Base-by-base conservation (phyloP, 1,140 invertebrate genomes). In the Monochamus saltuarius region DNA sequence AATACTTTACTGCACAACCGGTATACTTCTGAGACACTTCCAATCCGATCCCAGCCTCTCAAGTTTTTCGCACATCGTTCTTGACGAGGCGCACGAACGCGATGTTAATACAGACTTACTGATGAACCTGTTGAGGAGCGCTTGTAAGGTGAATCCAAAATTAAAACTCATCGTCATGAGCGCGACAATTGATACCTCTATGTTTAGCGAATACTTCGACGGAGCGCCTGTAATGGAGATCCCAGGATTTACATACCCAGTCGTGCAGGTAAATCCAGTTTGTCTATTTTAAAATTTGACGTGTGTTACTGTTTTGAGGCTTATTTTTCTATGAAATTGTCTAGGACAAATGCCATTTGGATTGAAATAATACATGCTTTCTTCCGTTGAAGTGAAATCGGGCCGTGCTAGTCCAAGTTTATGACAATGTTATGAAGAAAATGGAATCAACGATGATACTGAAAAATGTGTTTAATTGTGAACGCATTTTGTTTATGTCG, bases 31-130 rank as follows among this genome's bases (percentile, higher is more conserved):
- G 22, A 74, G 76, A 65, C 81, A 81, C 67, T 56, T 90, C 7
- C 81, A 84, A 64, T 54, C 39, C 1, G 81, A 84, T 76, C 78
- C 78, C 6, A 61, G 65, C 10, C 67, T 83, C 13, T 65, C 54
- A 16, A 81, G 71, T 69, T 83, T 75, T 65, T 87, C 86, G 1
- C 89, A 91, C 64, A 75, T 92, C 0, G 85, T 92, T 56, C 71
- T 92, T 4, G 90, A 92, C 76, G 90, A 92, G 78, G 89, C 87
- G 36, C 89, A 91, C 70, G 88, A 91, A 70, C 72, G 89, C 59
- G 84, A 82, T 60, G 74, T 89, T 1, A 82, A 87, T 56, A 87
- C 81, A 6, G 87, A 89, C 64, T 78, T 88, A 56, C 63, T 88
- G 9, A 65, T 87, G 59, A 75, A 70, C 61, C 67, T 87, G 29